Evolutionary conservation across 2,888 invertebrate species (phyloP).

Genomic region (Cheilosia impressa): DNA sequence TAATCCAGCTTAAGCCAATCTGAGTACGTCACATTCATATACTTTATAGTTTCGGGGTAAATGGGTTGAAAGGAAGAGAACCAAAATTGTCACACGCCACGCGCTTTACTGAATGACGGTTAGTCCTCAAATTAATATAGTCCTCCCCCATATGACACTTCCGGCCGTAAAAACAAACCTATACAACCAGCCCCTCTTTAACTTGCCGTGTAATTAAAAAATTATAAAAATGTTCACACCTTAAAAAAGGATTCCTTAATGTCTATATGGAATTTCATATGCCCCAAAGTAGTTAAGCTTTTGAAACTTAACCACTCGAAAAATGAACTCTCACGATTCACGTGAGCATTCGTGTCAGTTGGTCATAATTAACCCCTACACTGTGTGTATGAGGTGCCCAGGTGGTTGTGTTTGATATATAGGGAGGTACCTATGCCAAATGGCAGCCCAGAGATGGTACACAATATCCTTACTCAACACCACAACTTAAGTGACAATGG

Average conservation of each 20-base stretch:
- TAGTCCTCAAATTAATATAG: background rate
- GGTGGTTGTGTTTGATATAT: constrained; percentile 40
- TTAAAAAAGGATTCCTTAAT: constrained; percentile 63
- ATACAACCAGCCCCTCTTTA: constrained; percentile 29
- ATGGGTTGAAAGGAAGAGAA: no score
- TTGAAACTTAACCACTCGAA: constrained; percentile 71
- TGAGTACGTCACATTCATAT: no score
- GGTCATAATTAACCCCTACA: constrained; percentile 52
- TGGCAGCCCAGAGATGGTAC: constrained; percentile 21
- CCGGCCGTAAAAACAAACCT: constrained; percentile 26
- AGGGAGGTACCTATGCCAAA: constrained; percentile 1
- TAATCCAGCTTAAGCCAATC: no score
- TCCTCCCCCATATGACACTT: constrained; percentile 32
- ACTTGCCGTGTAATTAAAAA: constrained; percentile 65
- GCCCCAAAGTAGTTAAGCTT: constrained; percentile 52
- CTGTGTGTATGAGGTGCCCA: constrained; percentile 1
- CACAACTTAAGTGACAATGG: constrained; percentile 8
- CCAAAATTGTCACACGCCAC: no score
- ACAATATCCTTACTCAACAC: constrained; percentile 17
- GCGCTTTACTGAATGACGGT: no score
- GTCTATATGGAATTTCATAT: background rate
- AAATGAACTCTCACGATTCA: constrained; percentile 68
- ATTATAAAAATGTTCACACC: constrained; percentile 75
- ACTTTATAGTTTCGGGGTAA: no score
- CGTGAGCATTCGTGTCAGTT: constrained; percentile 69